phyloP scores from a whole-genome alignment of 2,113 vertebrate species.

The Syngnathus typhle region DNA sequence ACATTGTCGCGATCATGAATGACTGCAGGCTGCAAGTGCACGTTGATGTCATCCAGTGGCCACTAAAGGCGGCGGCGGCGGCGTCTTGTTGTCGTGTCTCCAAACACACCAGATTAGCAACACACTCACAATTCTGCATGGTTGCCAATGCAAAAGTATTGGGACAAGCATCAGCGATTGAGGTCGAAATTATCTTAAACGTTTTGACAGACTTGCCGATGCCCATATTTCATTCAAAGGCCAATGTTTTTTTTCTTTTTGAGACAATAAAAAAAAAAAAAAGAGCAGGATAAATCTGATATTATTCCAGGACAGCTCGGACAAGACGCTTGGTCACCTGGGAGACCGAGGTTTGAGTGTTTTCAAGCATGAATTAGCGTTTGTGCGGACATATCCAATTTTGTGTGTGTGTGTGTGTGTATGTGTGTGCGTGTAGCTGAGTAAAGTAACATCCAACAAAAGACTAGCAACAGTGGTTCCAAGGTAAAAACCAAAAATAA shows the following conservation, averaged over 20 bases:
- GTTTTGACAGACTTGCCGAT: too few species aligned
- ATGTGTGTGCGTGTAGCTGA: neutral
- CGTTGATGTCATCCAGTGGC: neutral
- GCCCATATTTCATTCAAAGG: too few species aligned
- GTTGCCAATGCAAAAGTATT: neutral
- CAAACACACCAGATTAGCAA: neutral
- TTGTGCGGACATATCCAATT: neutral
- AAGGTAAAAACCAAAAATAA: neutral
- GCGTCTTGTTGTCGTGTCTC: neutral
- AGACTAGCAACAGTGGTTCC: too few species aligned
- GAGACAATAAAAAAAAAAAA: neutral
- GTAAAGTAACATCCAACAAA: neutral
- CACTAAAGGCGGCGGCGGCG: neutral
- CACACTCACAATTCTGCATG: neutral
- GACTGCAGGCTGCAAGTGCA: slow-evolving; percentile 8
- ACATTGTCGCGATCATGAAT: slow-evolving; percentile 22
- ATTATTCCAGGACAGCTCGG: neutral
- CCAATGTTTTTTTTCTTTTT: too few species aligned
- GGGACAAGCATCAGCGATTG: neutral
- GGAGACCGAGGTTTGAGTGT: neutral
- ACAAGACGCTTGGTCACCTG: neutral
- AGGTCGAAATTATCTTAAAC: neutral
- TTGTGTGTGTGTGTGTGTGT: neutral
- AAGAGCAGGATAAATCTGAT: neutral
- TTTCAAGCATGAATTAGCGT: neutral